phyloP scores from a whole-genome alignment of 2,113 vertebrate genomes.

The Oryzias melastigma region DNA sequence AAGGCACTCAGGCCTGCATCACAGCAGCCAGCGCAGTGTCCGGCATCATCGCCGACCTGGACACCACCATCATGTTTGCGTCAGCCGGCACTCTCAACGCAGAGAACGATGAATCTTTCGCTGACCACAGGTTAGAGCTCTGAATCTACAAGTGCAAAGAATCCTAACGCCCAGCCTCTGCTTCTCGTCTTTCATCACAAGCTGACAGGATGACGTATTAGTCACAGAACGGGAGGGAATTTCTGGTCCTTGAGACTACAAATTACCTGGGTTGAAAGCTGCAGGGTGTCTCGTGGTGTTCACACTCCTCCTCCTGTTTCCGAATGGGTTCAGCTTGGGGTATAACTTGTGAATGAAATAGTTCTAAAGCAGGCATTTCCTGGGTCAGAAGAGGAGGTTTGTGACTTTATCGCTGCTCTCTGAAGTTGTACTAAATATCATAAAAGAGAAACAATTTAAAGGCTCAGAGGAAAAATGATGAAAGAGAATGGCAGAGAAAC shows the following conservation, averaged over 20 bases:
- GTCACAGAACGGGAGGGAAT: conserved; percentile 32
- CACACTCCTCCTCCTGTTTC: neutral
- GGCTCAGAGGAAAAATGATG: no score
- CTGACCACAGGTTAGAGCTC: conserved; percentile 89
- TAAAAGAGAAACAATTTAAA: no score
- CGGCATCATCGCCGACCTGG: conserved; percentile 95
- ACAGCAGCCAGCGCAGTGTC: conserved; percentile 94
- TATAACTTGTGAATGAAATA: neutral
- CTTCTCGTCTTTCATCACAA: conserved; percentile 17
- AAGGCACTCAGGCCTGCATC: conserved; percentile 97
- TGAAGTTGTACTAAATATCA: no score
- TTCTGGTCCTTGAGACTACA: conserved; percentile 39
- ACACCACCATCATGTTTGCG: conserved; percentile 99
- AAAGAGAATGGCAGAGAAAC: no score
- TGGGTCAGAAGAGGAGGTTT: no score
- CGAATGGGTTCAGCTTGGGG: neutral
- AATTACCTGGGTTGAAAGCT: conserved; percentile 41
- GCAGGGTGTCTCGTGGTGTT: conserved; percentile 11
- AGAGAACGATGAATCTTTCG: conserved; percentile 94
- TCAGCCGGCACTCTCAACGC: conserved; percentile 94
- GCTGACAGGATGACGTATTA: conserved; percentile 50
- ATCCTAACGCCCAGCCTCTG: neutral
- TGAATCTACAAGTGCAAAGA: conserved; percentile 3
- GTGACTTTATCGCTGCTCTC: no score
- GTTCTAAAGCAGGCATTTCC: no score